Evolutionary conservation across 2,797 vertebrate genomes (phyloP).

Genomic region (Phataginus tetradactyla): DNA sequence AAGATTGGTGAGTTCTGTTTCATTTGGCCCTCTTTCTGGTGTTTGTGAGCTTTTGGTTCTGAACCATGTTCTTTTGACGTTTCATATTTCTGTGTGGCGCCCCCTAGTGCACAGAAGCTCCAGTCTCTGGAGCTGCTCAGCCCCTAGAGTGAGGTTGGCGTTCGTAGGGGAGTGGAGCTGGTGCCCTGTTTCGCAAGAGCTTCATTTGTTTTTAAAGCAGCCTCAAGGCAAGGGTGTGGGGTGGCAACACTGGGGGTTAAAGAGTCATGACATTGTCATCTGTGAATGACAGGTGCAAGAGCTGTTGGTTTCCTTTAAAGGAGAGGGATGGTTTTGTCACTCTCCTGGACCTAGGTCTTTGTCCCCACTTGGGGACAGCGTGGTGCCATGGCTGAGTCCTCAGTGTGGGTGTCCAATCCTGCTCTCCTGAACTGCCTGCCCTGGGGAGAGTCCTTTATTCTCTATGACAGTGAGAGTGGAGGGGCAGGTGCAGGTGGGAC

Average conservation of each 20-base stretch:
- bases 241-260: no score
- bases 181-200: no score
- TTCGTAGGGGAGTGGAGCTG: no score
- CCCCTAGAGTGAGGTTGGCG: no score
- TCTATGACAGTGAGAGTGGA: neutral
- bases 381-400: neutral
- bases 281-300: neutral
- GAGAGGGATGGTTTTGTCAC: rapidly evolving
- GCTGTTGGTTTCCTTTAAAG: neutral
- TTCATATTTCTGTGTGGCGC: no score
- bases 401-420: rapidly evolving
- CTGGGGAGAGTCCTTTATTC: neutral
- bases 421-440: neutral
- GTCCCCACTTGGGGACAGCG: neutral
- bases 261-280: neutral
- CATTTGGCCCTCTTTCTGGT: no score
- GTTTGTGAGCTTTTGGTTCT: no score
- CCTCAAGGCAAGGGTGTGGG: neutral
- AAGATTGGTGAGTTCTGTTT: no score
- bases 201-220: neutral
- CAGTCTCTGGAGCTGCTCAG: no score
- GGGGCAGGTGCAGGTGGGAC: neutral
- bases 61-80: no score
- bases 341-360: neutral
- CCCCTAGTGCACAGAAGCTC: no score